phyloP scores from a whole-genome alignment of 2,888 invertebrate species.

The Cremastinae sp. region DNA sequence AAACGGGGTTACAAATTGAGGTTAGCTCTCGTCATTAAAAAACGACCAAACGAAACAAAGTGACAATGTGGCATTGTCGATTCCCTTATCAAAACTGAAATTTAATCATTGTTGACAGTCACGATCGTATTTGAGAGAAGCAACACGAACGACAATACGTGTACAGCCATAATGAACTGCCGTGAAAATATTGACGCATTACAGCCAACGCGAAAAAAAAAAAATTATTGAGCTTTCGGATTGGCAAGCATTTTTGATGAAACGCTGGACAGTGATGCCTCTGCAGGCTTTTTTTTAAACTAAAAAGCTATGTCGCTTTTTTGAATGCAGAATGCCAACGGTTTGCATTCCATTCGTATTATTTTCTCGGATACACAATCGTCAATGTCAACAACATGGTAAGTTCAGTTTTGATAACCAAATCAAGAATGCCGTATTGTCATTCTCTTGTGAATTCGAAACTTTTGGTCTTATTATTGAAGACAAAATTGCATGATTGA shows the following conservation, averaged over 20 bases:
- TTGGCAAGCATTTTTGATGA: constrained; percentile 20
- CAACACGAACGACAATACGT: constrained; percentile 1
- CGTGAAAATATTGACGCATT: background rate
- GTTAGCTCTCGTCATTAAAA: constrained; percentile 22
- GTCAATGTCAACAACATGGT: too few species aligned
- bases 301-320: background rate
- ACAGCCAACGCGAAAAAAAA: background rate
- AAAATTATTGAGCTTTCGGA: background rate
- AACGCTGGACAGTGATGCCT: constrained; percentile 40
- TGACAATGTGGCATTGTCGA: background rate
- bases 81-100: background rate
- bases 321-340: background rate
- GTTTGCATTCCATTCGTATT: too few species aligned
- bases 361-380: too few species aligned
- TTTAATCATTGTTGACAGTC: background rate
- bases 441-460: too few species aligned
- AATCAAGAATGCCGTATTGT: too few species aligned
- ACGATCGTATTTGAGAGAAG: background rate
- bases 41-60: background rate
- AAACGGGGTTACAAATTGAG: constrained; percentile 10
- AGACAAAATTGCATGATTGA: too few species aligned
- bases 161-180: constrained; percentile 17
- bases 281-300: background rate
- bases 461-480: too few species aligned
- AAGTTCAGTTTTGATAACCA: too few species aligned